Conservation (phyloP, 1,140 invertebrate genomes). For the Monochamus saltuarius region DNA sequence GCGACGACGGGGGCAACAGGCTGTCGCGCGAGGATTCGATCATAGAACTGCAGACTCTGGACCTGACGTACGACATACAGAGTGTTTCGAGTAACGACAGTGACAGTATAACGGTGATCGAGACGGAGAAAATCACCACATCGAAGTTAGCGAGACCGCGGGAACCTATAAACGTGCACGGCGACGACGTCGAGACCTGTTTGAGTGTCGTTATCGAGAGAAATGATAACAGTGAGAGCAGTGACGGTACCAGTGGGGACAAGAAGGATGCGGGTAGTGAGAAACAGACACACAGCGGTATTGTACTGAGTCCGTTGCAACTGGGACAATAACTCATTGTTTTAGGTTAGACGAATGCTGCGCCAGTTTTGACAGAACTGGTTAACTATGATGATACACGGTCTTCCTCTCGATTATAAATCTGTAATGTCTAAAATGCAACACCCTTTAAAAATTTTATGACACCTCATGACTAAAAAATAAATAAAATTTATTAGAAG, state of each 20-base stretch:
- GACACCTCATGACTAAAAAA: too few species aligned
- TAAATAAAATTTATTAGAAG: too few species aligned
- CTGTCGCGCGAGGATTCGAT: conserved; percentile 45
- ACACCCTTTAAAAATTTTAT: too few species aligned
- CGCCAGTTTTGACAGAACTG: too few species aligned
- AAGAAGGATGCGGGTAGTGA: conserved; percentile 31
- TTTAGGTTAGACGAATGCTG: background rate
- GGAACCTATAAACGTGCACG: conserved; percentile 40
- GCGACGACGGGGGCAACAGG: conserved; percentile 30
- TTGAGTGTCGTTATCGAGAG: conserved; percentile 45
- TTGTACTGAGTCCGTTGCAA: conserved; percentile 54
- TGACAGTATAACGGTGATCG: conserved; percentile 32
- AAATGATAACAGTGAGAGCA: conserved; percentile 38
- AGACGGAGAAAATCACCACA: conserved; percentile 27
- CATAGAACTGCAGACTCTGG: conserved; percentile 51
- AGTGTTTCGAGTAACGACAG: conserved; percentile 52
- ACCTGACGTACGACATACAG: conserved; percentile 49
- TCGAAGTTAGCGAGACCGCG: conserved; percentile 45
- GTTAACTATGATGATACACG: too few species aligned
- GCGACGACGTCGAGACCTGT: conserved; percentile 34
- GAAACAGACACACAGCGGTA: conserved; percentile 48
- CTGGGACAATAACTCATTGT: conserved; percentile 48
- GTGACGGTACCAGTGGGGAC: conserved; percentile 18
- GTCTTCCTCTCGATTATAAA: too few species aligned
- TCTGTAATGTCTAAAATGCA: too few species aligned